A percentile compares a stretch with the other conserved stretches of the same genome.
These are phyloP conservation scores for Tenualosa ilisha DNA, from an alignment of 2,797 vertebrate species.

Conservation along the genomic window DNA sequence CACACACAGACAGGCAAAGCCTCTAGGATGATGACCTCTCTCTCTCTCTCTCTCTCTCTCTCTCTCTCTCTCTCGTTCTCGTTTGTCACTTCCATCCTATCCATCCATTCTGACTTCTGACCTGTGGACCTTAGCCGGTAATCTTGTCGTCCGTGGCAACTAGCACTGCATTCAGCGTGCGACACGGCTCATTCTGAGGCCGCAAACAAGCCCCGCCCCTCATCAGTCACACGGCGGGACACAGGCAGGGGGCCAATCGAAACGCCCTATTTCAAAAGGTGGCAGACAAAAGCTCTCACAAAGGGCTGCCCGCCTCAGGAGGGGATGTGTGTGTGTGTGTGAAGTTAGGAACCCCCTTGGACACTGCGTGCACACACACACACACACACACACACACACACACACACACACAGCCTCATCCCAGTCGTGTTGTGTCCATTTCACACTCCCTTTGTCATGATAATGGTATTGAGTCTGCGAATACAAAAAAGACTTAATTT, in stretches of 20 bases:
- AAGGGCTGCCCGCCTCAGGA: conserved; percentile 74
- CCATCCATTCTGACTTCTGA: conserved; percentile 65
- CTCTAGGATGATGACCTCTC: neutral
- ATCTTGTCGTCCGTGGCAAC: conserved; percentile 75
- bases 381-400: conserved; percentile 57
- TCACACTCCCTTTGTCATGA: conserved; percentile 94
- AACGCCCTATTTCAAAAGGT: conserved; percentile 86
- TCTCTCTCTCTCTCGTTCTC: conserved; percentile 28
- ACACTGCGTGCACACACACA: conserved; percentile 55
- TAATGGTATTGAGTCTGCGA: conserved; percentile 93
- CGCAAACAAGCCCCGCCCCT: conserved; percentile 89
- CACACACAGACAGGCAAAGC: too few species aligned
- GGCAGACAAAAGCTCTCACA: conserved; percentile 86
- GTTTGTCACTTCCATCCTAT: conserved; percentile 52
- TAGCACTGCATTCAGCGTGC: conserved; percentile 81
- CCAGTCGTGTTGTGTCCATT: conserved; percentile 88
- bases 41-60: conserved; percentile 11
- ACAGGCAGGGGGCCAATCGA: conserved; percentile 91
- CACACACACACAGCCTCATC: conserved; percentile 61
- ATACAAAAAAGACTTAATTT: conserved; percentile 95
- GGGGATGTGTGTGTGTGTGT: too few species aligned
- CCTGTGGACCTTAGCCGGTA: conserved; percentile 78
- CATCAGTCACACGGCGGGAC: conserved; percentile 89
- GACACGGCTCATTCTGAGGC: conserved; percentile 87
- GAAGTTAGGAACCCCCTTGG: conserved; percentile 71